These are phyloP conservation scores for Enteromius thamalakanensis DNA, from an alignment of 2,797 vertebrate genomes.

Conservation along the genomic window DNA sequence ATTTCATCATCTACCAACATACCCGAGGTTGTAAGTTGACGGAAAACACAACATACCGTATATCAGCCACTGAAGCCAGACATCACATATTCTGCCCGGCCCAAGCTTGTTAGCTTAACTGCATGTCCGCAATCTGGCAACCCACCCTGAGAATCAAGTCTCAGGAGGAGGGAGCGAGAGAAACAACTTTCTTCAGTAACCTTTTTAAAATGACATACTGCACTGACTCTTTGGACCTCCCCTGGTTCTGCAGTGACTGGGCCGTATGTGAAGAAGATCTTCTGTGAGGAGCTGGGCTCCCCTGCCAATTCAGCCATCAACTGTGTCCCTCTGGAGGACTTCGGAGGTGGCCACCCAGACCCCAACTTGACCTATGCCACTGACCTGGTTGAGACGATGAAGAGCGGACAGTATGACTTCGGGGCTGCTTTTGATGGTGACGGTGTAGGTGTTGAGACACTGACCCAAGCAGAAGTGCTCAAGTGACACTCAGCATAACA, in stretches of 20 bases:
- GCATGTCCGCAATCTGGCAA: too few species aligned
- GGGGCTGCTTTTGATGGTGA: conserved; percentile 96
- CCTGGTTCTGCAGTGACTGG: conserved; percentile 79
- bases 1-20: too few species aligned
- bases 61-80: too few species aligned
- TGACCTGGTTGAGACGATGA: conserved; percentile 92
- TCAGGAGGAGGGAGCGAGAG: background rate
- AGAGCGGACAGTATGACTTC: conserved; percentile 90
- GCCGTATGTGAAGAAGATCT: conserved; percentile 91
- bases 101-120: background rate
- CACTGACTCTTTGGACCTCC: conserved; percentile 9
- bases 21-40: too few species aligned
- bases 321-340: conserved; percentile 91
- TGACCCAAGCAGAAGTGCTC: background rate
- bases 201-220: conserved; percentile 4
- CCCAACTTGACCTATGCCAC: conserved; percentile 88
- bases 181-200: too few species aligned
- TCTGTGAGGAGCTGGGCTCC: conserved; percentile 94
- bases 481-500: background rate
- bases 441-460: conserved; percentile 78
- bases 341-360: conserved; percentile 91
- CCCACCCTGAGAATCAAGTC: background rate
- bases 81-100: background rate
- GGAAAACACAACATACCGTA: too few species aligned
- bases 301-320: conserved; percentile 92